Base-by-base conservation (phyloP, 2,888 invertebrate genomes). In the Platycnemis pennipes region DNA sequence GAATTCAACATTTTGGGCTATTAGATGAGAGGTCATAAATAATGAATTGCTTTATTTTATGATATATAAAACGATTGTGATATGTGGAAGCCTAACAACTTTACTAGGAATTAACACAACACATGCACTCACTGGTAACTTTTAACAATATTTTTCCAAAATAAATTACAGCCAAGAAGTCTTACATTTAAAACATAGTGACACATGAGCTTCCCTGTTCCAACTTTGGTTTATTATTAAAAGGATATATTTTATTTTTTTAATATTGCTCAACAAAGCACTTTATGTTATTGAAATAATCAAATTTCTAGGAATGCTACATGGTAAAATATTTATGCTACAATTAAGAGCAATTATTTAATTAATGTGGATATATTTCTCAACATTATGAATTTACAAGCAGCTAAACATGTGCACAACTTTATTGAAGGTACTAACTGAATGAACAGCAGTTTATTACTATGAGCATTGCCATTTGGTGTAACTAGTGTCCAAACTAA, bases 1-100 rank as follows among this genome's bases (percentile, higher is more conserved):
- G n/a, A 91, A 91, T 91, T 91, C 91, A 91, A 91, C 56, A 63
- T 91, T 91, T 91, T 63, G 42, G 56, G 44, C 63, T 26, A 91
- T 44, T 91, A 91, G 44, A 91, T 91, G 44, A 91, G 63, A 63
- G 42, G 42, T 91, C 44, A 91, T 56, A 91, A 91, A 91, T 42
- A 91, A 91, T 91, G 69, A 63, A 16, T 91, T 63, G 26, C 63
- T 87, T 45, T 87, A 87, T 87, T 46, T 45, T n/a, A 91, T 91
- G 91, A 91, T 56, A 44, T 53, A 37, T 42, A 91, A 91, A 69
- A 91, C 63, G 91, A 91, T 63, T 87, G 87, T 91, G 91, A 91
- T 91, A 91, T 91, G 91, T 91, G 63, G 44, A 91, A 26, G 91
- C 56, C 63, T 91, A 56, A 91, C 63, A 91, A 91, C 56, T 63